phyloP scores from a whole-genome alignment of 2,888 invertebrate species.

The Xanthorhoe spadicearia region DNA sequence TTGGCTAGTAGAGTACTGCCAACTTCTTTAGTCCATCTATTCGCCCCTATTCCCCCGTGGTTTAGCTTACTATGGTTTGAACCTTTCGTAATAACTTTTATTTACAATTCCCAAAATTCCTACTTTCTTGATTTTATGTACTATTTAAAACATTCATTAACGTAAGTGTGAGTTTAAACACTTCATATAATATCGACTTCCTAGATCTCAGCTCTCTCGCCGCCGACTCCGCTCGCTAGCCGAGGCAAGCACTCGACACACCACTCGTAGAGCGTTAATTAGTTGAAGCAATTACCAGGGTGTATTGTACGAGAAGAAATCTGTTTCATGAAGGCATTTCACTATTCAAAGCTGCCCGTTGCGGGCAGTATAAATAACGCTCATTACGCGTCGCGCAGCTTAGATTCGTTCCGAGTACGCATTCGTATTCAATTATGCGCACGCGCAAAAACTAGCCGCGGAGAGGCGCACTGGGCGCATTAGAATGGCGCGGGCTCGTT shows the following conservation, averaged over 20 bases:
- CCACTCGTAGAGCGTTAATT: conserved; percentile 28
- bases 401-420: conserved; percentile 72
- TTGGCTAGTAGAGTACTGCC: no score
- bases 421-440: conserved; percentile 79
- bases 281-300: conserved; percentile 29
- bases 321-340: conserved; percentile 41
- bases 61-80: no score
- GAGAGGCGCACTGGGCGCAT: conserved; percentile 52
- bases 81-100: no score
- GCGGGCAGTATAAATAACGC: conserved; percentile 51
- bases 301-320: conserved; percentile 37
- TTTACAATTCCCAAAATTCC: no score
- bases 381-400: conserved; percentile 64
- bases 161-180: no score
- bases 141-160: no score
- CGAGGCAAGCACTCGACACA: neutral
- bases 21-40: no score
- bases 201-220: no score
- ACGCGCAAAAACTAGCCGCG: conserved; percentile 76
- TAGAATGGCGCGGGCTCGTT: conserved; percentile 71
- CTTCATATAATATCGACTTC: no score
- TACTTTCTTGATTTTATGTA: no score
- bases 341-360: conserved; percentile 37
- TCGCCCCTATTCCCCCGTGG: no score
- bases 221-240: neutral